A percentile compares a stretch with the other conserved stretches of the same genome.
Conservation (phyloP, 2,888 invertebrate genomes). For the Spodoptera littoralis region DNA sequence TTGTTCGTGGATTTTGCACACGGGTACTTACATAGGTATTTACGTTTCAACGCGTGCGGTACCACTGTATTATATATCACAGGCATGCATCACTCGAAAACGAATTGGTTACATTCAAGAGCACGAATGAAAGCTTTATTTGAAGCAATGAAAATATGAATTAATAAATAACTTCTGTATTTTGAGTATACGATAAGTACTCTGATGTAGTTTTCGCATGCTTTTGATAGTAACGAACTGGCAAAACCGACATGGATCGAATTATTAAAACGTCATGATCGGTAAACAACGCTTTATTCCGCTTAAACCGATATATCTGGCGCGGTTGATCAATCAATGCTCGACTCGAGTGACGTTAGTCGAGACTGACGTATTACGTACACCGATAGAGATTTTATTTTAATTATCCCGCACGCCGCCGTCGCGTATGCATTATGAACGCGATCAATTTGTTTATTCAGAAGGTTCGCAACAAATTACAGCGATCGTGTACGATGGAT, state of each 20-base stretch:
- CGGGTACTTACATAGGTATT: slow-evolving; percentile 68
- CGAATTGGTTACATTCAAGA: slow-evolving; percentile 35
- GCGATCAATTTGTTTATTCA: slow-evolving; percentile 86
- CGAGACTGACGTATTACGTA: slow-evolving; percentile 53
- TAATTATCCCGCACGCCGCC: slow-evolving; percentile 62
- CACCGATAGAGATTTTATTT: slow-evolving; percentile 60
- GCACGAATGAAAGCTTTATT: slow-evolving; percentile 16
- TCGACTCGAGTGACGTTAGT: slow-evolving; percentile 48
- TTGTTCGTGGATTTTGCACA: slow-evolving; percentile 74
- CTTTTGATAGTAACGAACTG: slow-evolving; percentile 25
- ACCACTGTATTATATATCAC: slow-evolving; percentile 67
- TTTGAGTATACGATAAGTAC: slow-evolving; percentile 2
- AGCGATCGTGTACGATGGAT: slow-evolving; percentile 82
- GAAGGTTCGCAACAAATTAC: slow-evolving; percentile 87
- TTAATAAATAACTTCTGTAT: slow-evolving; percentile 8
- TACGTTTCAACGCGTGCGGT: slow-evolving; percentile 74
- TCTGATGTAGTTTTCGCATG: slow-evolving; percentile 1
- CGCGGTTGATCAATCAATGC: slow-evolving; percentile 56
- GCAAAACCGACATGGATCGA: slow-evolving; percentile 22
- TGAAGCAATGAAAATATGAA: slow-evolving; percentile 31
- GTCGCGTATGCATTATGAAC: slow-evolving; percentile 79
- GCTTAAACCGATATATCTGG: slow-evolving; percentile 51
- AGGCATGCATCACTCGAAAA: slow-evolving; percentile 57
- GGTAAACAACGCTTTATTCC: slow-evolving; percentile 45
- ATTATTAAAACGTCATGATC: slow-evolving; percentile 47